Evolutionary conservation across 1,140 invertebrate genomes (phyloP), one percentile per base, ranked within the genome.

Genomic region (Habropoda laboriosa): DNA sequence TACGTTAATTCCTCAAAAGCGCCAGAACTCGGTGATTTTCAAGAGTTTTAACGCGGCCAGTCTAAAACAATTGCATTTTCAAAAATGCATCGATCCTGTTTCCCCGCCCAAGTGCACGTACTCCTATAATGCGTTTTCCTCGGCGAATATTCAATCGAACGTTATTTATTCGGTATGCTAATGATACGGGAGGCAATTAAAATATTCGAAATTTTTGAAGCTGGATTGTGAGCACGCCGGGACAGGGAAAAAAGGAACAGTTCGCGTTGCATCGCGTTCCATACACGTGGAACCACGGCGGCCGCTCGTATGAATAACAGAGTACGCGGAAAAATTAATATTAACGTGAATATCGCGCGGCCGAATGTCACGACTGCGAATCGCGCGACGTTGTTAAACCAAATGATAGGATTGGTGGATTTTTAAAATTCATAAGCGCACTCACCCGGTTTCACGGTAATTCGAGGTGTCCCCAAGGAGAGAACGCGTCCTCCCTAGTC

Each of bases 371-470:
- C 73, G 21, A 35, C 10, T 27, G 21, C 21, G 49, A 42, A 35
- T 53, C 35, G 24, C 7, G 3, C 24, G 12, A 42, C 35, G 24
- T 42, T 24, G 47, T 66, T 66, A 66, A 42, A 40, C 45, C 18
- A 27, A 63, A 55, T 40, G 35, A 55, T 32, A 35, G 61, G 13
- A 75, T 67, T 24, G 73, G 13, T n/a, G 38, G 0, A 13, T 42
- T 67, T 75, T 75, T 55, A 32, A 75, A 75, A 75, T 64, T 75
- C 60, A 64, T 64, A 64, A 75, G 60, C 32, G 3, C 35, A 4
- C 18, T 32, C 35, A 64, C 60, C 24, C 32, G 32, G 30, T 51
- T 53, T 32, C 18, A 3, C 35, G 35, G 6, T 64, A 53, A 75
- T 75, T 53, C 72, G 4, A 1, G 24, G 21, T 32, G 1, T 75